These are phyloP conservation scores for Morphnarchus princeps DNA, from an alignment of 2,113 vertebrate species.

Conservation along the genomic window DNA sequence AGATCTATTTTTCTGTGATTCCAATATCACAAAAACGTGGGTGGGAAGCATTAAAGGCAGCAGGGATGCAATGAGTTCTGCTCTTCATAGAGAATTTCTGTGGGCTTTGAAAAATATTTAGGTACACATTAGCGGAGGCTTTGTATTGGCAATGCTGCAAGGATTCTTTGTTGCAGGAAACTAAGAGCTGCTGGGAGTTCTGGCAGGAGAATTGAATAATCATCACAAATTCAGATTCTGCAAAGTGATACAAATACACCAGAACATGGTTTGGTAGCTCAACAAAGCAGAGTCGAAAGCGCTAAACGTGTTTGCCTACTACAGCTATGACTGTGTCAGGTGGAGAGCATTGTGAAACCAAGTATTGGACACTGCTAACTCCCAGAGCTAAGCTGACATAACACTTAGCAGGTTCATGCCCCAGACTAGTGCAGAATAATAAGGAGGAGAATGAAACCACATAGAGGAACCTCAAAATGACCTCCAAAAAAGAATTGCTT, in stretches of 20 bases:
- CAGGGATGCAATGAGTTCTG: neutral
- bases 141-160: neutral
- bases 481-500: neutral
- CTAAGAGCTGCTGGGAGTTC: neutral
- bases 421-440: neutral
- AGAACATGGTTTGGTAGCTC: neutral
- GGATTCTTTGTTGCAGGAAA: neutral
- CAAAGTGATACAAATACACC: neutral
- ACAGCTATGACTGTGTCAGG: neutral
- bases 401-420: neutral
- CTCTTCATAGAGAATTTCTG: neutral
- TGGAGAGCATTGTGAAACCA: neutral
- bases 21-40: neutral
- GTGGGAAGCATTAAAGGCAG: neutral
- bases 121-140: neutral
- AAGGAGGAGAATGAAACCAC: neutral
- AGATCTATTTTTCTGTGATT: neutral
- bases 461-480: neutral
- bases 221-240: neutral
- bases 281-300: neutral
- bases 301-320: neutral
- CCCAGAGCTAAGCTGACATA: neutral
- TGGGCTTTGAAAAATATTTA: constrained; percentile 24
- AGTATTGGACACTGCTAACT: neutral
- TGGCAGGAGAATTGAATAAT: neutral